These are phyloP conservation scores for Gambusia affinis DNA, from an alignment of 2,113 vertebrate genomes.

Conservation along the genomic window DNA sequence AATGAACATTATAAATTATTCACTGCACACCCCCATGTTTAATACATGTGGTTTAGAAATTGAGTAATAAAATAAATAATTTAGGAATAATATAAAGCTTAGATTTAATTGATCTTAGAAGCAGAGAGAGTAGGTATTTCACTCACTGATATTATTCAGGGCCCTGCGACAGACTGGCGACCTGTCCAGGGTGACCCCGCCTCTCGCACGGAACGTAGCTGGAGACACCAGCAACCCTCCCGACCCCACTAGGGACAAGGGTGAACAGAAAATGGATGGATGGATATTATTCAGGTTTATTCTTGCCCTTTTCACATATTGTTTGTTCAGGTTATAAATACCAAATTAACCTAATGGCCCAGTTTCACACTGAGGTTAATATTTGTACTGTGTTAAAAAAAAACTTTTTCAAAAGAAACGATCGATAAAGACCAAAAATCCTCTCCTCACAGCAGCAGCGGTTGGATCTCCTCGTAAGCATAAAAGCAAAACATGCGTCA, in stretches of 20 bases:
- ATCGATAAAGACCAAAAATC: neutral
- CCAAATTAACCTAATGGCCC: neutral
- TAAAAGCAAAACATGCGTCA: neutral
- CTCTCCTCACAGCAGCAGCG: neutral
- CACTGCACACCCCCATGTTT: no score
- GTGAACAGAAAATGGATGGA: no score
- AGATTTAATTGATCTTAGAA: neutral
- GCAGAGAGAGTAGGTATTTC: neutral
- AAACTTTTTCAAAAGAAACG: neutral
- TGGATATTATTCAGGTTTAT: no score
- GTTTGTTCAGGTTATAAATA: neutral
- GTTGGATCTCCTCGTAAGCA: neutral
- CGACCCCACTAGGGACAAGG: no score
- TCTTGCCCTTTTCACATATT: neutral
- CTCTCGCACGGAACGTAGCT: no score
- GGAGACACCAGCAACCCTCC: no score
- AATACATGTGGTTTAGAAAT: no score
- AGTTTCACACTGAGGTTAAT: neutral
- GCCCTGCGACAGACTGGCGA: no score
- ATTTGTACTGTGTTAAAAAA: neutral
- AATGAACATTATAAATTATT: no score
- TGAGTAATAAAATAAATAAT: neutral
- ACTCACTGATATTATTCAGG: no score
- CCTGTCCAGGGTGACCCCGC: no score
- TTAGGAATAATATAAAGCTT: neutral